Percentiles rank a stretch among this genome's conserved stretches.
Evolutionary conservation across 1,140 invertebrate species (phyloP).

Genomic region (Berghia stephanieae): DNA sequence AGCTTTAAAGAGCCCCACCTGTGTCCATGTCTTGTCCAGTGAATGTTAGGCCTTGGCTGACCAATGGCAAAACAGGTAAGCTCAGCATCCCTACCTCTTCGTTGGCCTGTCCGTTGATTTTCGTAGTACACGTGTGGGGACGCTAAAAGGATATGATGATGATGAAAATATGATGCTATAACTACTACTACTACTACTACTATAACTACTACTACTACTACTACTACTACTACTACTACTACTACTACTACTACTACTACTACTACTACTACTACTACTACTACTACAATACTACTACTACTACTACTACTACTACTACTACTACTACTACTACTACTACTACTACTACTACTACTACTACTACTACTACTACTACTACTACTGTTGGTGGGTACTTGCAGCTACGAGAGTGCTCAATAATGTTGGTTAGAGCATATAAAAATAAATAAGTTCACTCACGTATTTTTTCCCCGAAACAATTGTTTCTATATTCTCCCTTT

Average conservation of each 20-base stretch:
- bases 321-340: conserved; percentile 32
- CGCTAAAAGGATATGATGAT: background rate
- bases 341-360: conserved; percentile 31
- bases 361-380: conserved; percentile 7
- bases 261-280: conserved; percentile 14
- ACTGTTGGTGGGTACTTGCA: too few species aligned
- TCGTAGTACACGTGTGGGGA: background rate
- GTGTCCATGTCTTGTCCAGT: background rate
- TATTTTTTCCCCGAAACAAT: too few species aligned
- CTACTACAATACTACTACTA: too few species aligned
- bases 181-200: background rate
- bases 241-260: conserved; percentile 10
- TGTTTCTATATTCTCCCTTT: too few species aligned
- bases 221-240: conserved; percentile 9
- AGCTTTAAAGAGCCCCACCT: too few species aligned
- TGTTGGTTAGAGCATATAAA: too few species aligned
- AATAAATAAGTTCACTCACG: too few species aligned
- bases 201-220: background rate
- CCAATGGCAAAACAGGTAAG: background rate
- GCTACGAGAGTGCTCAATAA: too few species aligned
- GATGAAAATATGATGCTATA: background rate
- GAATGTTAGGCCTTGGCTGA: background rate
- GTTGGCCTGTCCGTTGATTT: background rate
- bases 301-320: conserved; percentile 18
- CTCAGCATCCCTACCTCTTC: background rate